Evolutionary conservation across 1,140 invertebrate genomes (phyloP), one percentile per base, ranked within the genome.

Genomic region (Aculops lycopersici): DNA sequence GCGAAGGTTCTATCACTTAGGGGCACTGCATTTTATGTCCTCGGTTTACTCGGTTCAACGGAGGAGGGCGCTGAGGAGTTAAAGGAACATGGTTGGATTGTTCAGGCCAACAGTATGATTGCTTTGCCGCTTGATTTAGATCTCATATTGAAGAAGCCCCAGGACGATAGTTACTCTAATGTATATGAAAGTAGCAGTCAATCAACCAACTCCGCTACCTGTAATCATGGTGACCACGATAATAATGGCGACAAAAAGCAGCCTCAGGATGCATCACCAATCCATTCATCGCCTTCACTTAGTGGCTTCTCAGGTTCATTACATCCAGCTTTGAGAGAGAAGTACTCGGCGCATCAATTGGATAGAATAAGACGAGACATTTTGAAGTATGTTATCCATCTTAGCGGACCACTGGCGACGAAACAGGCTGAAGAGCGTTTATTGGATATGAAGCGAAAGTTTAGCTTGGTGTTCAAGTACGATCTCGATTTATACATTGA

Each of bases 401-500:
- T 65, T 31, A 54, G 58, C 35, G 64, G 58, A 42, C 61, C 61
- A 41, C 55, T 65, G 2, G 62, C 58, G 36, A 52, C 58, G 3
- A 64, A 63, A 46, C 50, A 53, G 3, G 56, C 63, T 20, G 65
- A 67, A 49, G 58, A 64, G 49, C 61, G 59, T 40, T 46, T 67
- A 14, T 51, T 67, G 13, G 58, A 52, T 48, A 57, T 88, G 45
- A 86, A 86, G 51, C 81, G 92, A 55, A 68, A 70, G 38, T 71
- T 76, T 58, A 71, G 80, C 0, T 64, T 70, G 46, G 59, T 69
- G 42, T 83, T 81, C 53, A 67, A 79, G 56, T 31, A 31, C n/a
- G 79, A 86, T 51, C 58, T 77, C 42, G 92, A 84, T 56, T 64
- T 92, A 3, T 94, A 86, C 57, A 84, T 78, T 2, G 84, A 92